Percentiles rank a stretch among this genome's conserved stretches.
These are phyloP conservation scores for Odontesthes bonariensis DNA, from an alignment of 2,113 vertebrate species.

Conservation along the genomic window DNA sequence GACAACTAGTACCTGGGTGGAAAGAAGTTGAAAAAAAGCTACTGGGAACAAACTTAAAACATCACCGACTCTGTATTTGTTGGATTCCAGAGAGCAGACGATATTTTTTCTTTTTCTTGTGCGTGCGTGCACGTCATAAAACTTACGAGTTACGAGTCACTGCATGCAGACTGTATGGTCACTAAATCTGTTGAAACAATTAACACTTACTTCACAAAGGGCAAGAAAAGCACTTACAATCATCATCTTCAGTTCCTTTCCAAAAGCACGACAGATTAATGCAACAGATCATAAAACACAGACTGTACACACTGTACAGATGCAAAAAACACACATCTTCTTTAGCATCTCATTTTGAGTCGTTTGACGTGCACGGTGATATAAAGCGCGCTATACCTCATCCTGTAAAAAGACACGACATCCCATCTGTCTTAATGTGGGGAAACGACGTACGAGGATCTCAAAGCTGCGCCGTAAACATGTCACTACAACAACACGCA, in stretches of 20 bases:
- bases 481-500: neutral
- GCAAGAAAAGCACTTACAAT: neutral
- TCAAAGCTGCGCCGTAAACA: neutral
- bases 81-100: conserved; percentile 16
- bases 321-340: no score
- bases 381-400: no score
- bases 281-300: neutral
- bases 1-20: conserved; percentile 9
- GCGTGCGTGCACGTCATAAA: neutral
- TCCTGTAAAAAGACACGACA: neutral
- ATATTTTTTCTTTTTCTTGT: neutral
- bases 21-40: conserved; percentile 20
- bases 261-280: neutral
- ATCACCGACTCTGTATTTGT: conserved; percentile 3
- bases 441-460: neutral
- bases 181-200: neutral
- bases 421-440: neutral
- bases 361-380: no score
- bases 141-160: neutral
- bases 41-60: conserved; percentile 12
- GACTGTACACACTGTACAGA: no score
- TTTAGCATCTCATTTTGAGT: neutral
- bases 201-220: neutral
- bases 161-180: neutral
- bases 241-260: neutral